Percentiles rank a stretch among this genome's conserved stretches.
phyloP scores from a whole-genome alignment of 2,113 vertebrate species.

The Natator depressus region DNA sequence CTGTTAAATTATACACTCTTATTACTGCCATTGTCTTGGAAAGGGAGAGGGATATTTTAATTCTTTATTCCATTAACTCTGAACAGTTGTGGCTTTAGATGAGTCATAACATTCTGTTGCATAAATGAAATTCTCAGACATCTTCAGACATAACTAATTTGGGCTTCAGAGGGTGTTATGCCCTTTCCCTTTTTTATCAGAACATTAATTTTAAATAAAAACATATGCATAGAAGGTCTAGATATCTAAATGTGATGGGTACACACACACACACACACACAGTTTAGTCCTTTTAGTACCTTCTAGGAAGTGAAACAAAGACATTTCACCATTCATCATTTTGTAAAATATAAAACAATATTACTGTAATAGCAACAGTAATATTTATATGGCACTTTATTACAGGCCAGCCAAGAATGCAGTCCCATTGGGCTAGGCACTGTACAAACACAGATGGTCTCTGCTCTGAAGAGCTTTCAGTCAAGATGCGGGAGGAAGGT shows the following conservation, averaged over 20 bases:
- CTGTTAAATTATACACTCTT: slow-evolving; percentile 60
- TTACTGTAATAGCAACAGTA: neutral
- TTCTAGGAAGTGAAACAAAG: neutral
- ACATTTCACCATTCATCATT: neutral
- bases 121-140: slow-evolving; percentile 67
- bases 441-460: neutral
- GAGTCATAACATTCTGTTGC: slow-evolving; percentile 55
- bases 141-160: slow-evolving; percentile 69
- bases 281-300: neutral
- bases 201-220: neutral
- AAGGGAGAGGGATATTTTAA: slow-evolving; percentile 67
- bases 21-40: slow-evolving; percentile 55
- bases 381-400: neutral
- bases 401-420: neutral
- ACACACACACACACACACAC: neutral
- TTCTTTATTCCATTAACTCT: slow-evolving; percentile 65
- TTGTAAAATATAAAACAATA: neutral
- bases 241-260: neutral
- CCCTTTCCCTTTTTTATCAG: neutral
- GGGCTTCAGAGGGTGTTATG: neutral
- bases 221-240: neutral
- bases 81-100: slow-evolving; percentile 70
- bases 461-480: neutral
- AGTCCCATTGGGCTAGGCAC: neutral
- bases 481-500: neutral